Evolutionary conservation across 2,888 invertebrate genomes (phyloP).

Genomic region (Iselma pallidipennis): DNA sequence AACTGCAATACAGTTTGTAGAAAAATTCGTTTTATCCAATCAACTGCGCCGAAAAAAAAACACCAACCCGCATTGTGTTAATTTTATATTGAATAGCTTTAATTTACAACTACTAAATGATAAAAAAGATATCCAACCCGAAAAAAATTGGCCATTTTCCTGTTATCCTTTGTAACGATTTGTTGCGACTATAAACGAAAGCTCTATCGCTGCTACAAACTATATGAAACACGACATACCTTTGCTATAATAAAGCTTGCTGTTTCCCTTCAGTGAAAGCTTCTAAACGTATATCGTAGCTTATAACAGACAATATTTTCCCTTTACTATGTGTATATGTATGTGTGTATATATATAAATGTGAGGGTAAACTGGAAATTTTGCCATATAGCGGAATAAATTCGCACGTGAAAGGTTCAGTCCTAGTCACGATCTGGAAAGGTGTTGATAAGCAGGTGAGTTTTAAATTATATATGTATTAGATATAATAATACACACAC

Average conservation of each 20-base stretch:
- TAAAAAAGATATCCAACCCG: neutral
- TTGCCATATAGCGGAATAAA: neutral
- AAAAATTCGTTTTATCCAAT: no score
- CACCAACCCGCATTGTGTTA: no score
- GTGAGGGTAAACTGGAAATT: neutral
- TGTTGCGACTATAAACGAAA: neutral
- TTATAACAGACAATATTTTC: neutral
- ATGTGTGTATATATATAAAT: neutral
- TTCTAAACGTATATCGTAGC: neutral
- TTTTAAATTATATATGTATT: conserved; percentile 2
- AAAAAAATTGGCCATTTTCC: neutral
- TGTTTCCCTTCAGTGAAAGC: neutral
- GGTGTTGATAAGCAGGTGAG: conserved; percentile 23
- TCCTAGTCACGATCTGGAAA: conserved; percentile 1
- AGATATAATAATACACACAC: neutral
- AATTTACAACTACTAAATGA: neutral
- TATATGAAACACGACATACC: neutral
- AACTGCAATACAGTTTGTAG: no score
- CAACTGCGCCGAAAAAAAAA: no score
- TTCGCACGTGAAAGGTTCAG: neutral
- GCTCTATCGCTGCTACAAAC: neutral
- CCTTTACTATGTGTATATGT: neutral
- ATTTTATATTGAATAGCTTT: no score
- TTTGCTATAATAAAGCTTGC: neutral
- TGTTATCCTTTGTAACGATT: neutral